Conservation (phyloP, 2,888 invertebrate species). For the Leptarthrus brevirostris region DNA sequence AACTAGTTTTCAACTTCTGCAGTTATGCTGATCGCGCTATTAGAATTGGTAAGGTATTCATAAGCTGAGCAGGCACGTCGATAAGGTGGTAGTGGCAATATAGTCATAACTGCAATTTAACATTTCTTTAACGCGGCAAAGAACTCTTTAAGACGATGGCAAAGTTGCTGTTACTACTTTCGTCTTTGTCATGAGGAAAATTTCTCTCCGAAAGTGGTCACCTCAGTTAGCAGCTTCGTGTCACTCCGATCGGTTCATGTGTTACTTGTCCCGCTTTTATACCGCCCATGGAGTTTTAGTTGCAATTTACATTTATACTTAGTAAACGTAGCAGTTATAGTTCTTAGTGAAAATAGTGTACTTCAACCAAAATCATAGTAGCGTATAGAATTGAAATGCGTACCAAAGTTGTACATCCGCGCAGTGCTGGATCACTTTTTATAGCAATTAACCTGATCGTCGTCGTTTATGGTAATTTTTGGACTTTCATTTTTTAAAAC, state of each 20-base stretch:
- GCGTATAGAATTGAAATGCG: constrained; percentile 5
- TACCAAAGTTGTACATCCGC: constrained; percentile 21
- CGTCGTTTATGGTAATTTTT: constrained; percentile 52
- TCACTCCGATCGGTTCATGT: constrained; percentile 29
- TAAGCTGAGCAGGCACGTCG: too few species aligned
- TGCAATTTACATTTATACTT: neutral
- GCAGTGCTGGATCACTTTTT: constrained; percentile 38
- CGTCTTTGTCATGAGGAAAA: constrained; percentile 32
- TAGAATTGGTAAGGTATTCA: too few species aligned
- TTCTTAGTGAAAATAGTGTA: neutral
- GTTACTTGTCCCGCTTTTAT: neutral
- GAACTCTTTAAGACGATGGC: constrained; percentile 17
- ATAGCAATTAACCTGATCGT: constrained; percentile 43
- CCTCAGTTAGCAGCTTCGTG: constrained; percentile 42
- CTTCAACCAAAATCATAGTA: neutral
- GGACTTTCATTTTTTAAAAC: constrained; percentile 50
- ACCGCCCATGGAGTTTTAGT: constrained; percentile 1
- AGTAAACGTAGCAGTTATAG: neutral
- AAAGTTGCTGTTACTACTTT: constrained; percentile 4
- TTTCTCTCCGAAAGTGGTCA: constrained; percentile 49
- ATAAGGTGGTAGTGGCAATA: neutral
- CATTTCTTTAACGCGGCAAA: constrained; percentile 25
- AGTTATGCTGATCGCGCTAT: too few species aligned
- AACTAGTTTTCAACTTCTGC: too few species aligned
- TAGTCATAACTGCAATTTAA: constrained; percentile 3